A percentile compares a stretch with the other conserved stretches of the same genome.
Conservation (phyloP, 2,113 vertebrate species). For the Pterocles gutturalis region DNA sequence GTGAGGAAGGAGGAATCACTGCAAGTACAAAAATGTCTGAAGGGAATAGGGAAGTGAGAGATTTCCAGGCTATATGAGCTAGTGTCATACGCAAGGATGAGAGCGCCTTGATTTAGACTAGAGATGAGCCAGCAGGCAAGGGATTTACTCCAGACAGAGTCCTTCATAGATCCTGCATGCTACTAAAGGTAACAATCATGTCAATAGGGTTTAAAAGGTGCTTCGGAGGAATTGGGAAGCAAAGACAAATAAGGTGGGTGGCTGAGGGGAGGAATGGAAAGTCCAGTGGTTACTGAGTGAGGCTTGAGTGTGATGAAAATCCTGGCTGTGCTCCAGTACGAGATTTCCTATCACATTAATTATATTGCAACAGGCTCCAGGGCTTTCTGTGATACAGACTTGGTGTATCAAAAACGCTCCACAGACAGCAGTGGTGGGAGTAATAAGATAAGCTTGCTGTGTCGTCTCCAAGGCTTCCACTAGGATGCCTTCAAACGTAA, state of each 20-base stretch:
- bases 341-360: conserved; percentile 61
- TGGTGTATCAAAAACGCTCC: neutral
- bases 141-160: conserved; percentile 35
- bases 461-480: neutral
- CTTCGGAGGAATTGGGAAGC: conserved; percentile 38
- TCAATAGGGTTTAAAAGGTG: conserved; percentile 55
- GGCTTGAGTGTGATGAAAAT: conserved; percentile 68
- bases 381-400: conserved; percentile 16
- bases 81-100: neutral
- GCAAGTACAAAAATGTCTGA: neutral
- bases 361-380: conserved; percentile 13
- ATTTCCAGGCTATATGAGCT: conserved; percentile 23
- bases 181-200: conserved; percentile 15
- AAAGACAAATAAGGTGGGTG: conserved; percentile 60
- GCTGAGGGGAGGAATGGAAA: conserved; percentile 54
- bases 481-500: neutral
- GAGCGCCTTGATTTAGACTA: conserved; percentile 25
- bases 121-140: neutral
- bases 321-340: conserved; percentile 48
- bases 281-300: conserved; percentile 61
- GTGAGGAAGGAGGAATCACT: neutral
- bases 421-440: neutral
- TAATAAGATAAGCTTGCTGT: neutral
- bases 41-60: neutral
- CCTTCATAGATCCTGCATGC: neutral